A percentile compares a stretch with the other conserved stretches of the same genome.
These are phyloP conservation scores for Hippocampus mohnikei DNA, from an alignment of 2,113 vertebrate genomes.

Conservation along the genomic window DNA sequence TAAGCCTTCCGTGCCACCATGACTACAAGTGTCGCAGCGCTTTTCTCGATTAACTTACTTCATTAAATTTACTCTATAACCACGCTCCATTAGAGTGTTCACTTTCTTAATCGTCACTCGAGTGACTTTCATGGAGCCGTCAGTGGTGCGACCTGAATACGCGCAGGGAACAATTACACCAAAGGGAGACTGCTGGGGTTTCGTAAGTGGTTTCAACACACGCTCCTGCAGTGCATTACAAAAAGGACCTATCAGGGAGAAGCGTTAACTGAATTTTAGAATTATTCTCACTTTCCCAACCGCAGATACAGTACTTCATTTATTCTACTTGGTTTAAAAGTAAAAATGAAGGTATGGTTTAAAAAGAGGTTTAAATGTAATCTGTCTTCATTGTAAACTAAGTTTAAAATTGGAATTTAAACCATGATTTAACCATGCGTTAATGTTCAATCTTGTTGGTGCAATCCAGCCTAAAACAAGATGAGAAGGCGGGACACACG, in stretches of 20 bases:
- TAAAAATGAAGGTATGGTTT: no score
- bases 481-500: no score
- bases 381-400: no score
- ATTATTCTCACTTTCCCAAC: no score
- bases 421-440: no score
- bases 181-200: background rate
- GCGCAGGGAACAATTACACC: background rate
- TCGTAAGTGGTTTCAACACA: background rate
- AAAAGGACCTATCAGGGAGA: background rate
- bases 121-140: conserved; percentile 6
- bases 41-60: conserved; percentile 4
- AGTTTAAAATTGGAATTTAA: no score
- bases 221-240: background rate
- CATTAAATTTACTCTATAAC: conserved; percentile 3
- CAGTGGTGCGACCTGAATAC: background rate
- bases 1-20: background rate
- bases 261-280: background rate
- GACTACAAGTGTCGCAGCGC: background rate
- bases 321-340: no score
- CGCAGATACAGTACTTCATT: no score
- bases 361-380: no score
- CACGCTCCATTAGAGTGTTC: conserved; percentile 15
- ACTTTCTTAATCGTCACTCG: conserved; percentile 20
- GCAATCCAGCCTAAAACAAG: no score
- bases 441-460: no score